Conservation (phyloP, 2,113 vertebrate genomes). For the Triplophysa rosa region DNA sequence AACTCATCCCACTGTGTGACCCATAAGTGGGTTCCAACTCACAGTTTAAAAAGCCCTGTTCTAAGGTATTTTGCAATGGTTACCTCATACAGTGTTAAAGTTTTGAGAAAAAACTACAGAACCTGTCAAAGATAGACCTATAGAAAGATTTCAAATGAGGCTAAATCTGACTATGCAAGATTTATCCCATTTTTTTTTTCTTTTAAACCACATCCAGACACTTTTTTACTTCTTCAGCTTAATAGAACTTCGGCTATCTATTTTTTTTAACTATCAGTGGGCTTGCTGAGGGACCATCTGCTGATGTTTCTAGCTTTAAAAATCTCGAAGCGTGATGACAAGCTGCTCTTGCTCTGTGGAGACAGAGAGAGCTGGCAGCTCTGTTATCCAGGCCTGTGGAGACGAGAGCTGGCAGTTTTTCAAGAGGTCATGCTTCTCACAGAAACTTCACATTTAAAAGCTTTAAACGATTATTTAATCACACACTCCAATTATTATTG, state of each 20-base stretch:
- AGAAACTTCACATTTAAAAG: background rate
- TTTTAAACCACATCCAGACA: background rate
- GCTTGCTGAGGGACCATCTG: conserved; percentile 50
- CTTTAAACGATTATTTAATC: conserved; percentile 9
- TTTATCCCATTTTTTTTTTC: no score
- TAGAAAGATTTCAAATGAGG: background rate
- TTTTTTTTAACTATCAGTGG: conserved; percentile 31
- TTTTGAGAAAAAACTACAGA: background rate
- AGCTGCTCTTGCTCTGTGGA: background rate
- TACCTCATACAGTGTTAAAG: background rate
- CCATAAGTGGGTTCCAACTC: no score
- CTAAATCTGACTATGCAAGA: background rate
- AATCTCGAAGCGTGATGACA: conserved; percentile 37
- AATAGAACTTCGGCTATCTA: conserved; percentile 1
- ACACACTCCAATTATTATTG: conserved; percentile 35
- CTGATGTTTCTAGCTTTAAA: conserved; percentile 33
- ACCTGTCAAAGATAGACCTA: background rate
- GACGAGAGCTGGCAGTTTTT: conserved; percentile 44
- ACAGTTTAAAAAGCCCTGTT: background rate
- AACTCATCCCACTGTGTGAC: no score
- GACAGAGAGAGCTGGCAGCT: conserved; percentile 25
- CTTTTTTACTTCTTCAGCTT: background rate
- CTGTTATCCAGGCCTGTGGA: conserved; percentile 23
- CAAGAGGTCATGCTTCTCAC: conserved; percentile 32
- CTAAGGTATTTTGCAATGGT: background rate